These are phyloP conservation scores for Solenopsis fugax DNA, from an alignment of 1,140 invertebrate species.

Conservation along the genomic window DNA sequence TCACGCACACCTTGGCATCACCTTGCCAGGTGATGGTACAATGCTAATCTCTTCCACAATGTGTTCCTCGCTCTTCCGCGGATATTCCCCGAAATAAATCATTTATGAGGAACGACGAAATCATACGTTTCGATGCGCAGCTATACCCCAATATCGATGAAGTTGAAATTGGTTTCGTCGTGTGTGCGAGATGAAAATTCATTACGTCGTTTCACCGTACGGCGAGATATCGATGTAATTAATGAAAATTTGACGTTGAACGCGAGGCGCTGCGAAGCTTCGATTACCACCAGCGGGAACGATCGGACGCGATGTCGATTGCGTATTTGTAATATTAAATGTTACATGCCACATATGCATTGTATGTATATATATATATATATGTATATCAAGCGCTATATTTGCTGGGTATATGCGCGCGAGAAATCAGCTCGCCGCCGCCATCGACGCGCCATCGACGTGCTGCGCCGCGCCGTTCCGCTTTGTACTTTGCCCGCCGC, in stretches of 20 bases:
- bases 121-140: constrained; percentile 14
- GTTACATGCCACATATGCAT: neutral
- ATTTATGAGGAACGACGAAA: constrained; percentile 26
- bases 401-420: neutral
- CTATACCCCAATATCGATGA: constrained; percentile 27
- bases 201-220: constrained; percentile 14
- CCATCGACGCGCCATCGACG: neutral
- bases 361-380: neutral
- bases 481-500: constrained; percentile 44
- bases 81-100: constrained; percentile 32
- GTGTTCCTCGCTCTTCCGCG: neutral
- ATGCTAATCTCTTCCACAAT: neutral
- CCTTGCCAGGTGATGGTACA: neutral
- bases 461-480: neutral
- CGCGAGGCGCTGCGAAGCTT: constrained; percentile 1
- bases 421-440: constrained; percentile 33
- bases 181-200: constrained; percentile 39
- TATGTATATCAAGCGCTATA: constrained; percentile 18
- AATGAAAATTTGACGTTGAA: constrained; percentile 47
- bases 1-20: neutral
- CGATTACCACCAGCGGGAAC: constrained; percentile 12
- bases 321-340: constrained; percentile 58
- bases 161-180: constrained; percentile 38
- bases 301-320: constrained; percentile 24
- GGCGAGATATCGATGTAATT: constrained; percentile 58